Evolutionary conservation across 2,888 invertebrate genomes (phyloP), one percentile per base, ranked within the genome.

Genomic region (Uropetala carovei): DNA sequence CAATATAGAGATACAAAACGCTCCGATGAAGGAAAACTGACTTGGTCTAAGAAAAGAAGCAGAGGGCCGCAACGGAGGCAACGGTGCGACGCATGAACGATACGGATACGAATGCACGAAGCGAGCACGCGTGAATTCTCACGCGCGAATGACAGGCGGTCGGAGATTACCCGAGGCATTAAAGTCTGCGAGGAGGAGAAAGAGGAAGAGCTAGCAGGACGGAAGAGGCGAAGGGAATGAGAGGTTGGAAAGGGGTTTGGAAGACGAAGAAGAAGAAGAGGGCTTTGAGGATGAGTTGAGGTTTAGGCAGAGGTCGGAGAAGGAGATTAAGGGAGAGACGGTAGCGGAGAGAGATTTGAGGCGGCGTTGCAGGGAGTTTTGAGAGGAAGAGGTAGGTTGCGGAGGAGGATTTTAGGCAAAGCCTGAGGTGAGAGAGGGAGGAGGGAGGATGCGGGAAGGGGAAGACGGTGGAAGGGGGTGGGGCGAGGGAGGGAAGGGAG

Each of bases 281-380:
- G n/a, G 89, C 64, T 89, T 89, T 89, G 60, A 43, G 89, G 60
- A 59, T 59, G 59, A 58, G 86, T 59, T 58, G 86, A 60, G 86
- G 86, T 60, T 86, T 30, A 86, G 86, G 60, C 27, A 11, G 60
- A 56, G 83, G 83, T 82, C 82, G 83, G 56, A 10, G 83, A 83
- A 64, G 86, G 86, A 86, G 89, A 86, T 86, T 86, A 75, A 75
- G 75, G 75, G 27, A 75, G 27, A 75, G 75, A 22, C 22, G 75
- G n/a, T 9, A 68, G 68, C 68, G 68, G 68, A 75, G 18, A 75
- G 75, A 75, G 75, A 75, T 75, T 75, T 75, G 75, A 75, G 75
- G 75, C 27, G 75, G 75, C 27, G 22, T 27, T 75, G 75, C 75
- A 27, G 27, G 75, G 75, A 27, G 43, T 43, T 43, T 43, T 43